Base-by-base conservation (phyloP, 2,113 vertebrate genomes). In the Bubalus kerabau region DNA sequence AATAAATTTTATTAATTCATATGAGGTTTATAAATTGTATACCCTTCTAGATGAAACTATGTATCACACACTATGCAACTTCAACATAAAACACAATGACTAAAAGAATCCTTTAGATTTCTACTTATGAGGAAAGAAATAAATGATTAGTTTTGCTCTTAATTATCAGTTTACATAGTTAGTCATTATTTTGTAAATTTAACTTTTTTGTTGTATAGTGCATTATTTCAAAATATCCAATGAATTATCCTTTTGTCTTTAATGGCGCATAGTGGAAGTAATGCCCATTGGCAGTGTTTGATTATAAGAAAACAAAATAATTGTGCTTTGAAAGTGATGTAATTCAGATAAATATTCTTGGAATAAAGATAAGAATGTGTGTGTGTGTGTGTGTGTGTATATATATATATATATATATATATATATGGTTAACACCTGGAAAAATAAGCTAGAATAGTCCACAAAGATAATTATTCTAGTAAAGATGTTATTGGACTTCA, bases 1-100 rank as follows among this genome's bases (percentile, higher is more conserved):
- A 98, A 98, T 97, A 98, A 98, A 98, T 97, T 93, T 97, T 78
- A 94, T 97, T 97, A 93, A 97, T 97, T 98, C 95, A 96, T 90
- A 97, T 97, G 90, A 96, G 78, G 81, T 97, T 62, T 57, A 21
- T 95, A 98, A 98, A 97, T 98, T 97, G 94, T 56, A 96, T 96
- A 97, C 80, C 60, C 97, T 97, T 46, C 97, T 92, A 97, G 97
- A 98, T 96, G 95, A 97, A 98, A 98, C 96, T 96, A 95, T 78
- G 98, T 99, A 98, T 98, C 98, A 99, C 97, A 78, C 43, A 95
- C 90, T 98, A 14, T 96, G 30, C 92, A 98, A 98, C 97, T 98
- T 82, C 94, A 86, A 83, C 28, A 78, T 57, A 74, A 78, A 87
- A 54, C 21, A 86, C 71, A 59, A 86, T 3, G 12, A 90, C 13